Percentiles rank a stretch among this genome's conserved stretches.
Conservation (phyloP, 2,888 invertebrate species). For the Yponomeuta sedellus region DNA sequence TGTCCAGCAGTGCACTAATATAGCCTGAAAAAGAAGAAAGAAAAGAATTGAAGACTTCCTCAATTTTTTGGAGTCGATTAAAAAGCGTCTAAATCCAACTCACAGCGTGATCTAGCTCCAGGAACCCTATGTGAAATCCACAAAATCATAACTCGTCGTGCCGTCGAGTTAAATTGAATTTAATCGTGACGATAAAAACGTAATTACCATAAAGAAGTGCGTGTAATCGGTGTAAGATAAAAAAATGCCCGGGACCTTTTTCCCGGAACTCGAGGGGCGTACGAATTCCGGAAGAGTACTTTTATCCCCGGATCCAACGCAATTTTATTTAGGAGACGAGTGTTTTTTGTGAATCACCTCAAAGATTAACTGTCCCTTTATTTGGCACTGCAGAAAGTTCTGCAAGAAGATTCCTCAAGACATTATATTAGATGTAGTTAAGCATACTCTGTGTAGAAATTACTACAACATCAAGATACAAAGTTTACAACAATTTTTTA, state of each 20-base stretch:
- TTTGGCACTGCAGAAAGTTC: too few relatives aligned
- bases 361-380: not conserved
- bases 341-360: not conserved
- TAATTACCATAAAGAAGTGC: slow-evolving; percentile 67
- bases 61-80: not conserved
- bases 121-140: not conserved
- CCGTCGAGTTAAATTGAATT: slow-evolving; percentile 55
- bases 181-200: slow-evolving; percentile 60
- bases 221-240: slow-evolving; percentile 37
- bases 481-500: too few relatives aligned
- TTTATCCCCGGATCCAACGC: not conserved
- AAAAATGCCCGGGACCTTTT: slow-evolving; percentile 12
- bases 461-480: too few relatives aligned
- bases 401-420: too few relatives aligned
- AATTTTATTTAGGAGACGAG: not conserved
- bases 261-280: not conserved
- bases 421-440: too few relatives aligned
- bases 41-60: too few relatives aligned
- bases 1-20: too few relatives aligned
- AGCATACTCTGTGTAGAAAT: too few relatives aligned
- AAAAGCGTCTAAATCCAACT: not conserved
- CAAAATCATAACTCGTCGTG: slow-evolving; percentile 35
- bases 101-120: not conserved
- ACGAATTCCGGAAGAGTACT: not conserved
- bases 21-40: too few relatives aligned